Evolutionary conservation across 1,140 invertebrate species (phyloP).

Genomic region (Drosophila simulans): DNA sequence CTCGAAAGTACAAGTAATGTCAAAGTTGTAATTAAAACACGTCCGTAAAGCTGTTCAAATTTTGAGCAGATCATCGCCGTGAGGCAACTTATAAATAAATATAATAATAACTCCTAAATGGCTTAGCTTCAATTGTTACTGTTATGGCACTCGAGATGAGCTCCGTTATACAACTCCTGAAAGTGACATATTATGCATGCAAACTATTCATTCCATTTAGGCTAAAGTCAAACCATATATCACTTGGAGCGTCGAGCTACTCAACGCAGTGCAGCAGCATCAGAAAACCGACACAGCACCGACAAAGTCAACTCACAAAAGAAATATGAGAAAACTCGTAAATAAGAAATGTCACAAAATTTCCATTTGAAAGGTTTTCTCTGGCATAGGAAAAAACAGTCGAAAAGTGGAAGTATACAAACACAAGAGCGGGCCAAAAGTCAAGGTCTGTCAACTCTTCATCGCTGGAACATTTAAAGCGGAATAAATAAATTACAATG

Average conservation of each 20-base stretch:
- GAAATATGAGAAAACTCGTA: constrained; percentile 40
- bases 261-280: constrained; percentile 38
- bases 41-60: constrained; percentile 33
- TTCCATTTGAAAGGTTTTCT: constrained; percentile 46
- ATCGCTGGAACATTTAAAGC: constrained; percentile 32
- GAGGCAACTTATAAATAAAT: constrained; percentile 9
- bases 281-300: constrained; percentile 11
- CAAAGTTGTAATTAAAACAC: constrained; percentile 74
- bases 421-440: constrained; percentile 13
- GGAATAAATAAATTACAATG: constrained; percentile 39
- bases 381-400: constrained; percentile 2
- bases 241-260: constrained; percentile 48
- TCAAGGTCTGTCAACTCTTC: constrained; percentile 47
- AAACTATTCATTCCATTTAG: constrained; percentile 41
- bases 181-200: constrained; percentile 45
- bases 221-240: constrained; percentile 36
- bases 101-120: background rate
- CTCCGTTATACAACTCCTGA: constrained; percentile 26
- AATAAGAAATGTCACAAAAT: constrained; percentile 48
- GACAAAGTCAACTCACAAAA: constrained; percentile 56
- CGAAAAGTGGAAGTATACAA: constrained; percentile 12
- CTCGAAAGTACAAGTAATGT: constrained; percentile 73
- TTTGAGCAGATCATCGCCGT: constrained; percentile 6
- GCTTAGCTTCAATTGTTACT: constrained; percentile 5
- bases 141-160: background rate